These are phyloP conservation scores for Asbolus verrucosus DNA, from an alignment of 1,140 invertebrate species.

Conservation along the genomic window DNA sequence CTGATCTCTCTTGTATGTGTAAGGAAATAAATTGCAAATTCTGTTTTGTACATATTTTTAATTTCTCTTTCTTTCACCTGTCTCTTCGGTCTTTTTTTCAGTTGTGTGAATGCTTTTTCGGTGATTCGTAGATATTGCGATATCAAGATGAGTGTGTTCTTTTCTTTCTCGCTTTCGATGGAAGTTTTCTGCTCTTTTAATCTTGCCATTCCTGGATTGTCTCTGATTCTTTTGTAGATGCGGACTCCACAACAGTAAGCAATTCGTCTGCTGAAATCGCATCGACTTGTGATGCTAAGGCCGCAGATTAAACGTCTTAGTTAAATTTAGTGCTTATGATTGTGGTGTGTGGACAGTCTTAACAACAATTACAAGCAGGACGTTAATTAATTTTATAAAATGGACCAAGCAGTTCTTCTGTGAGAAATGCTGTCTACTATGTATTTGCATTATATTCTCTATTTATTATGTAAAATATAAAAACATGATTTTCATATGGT, in stretches of 20 bases:
- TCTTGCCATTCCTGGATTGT: constrained; percentile 40
- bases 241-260: constrained; percentile 27
- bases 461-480: constrained; percentile 49
- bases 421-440: constrained; percentile 42
- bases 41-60: background rate
- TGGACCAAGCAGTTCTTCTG: constrained; percentile 45
- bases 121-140: constrained; percentile 18
- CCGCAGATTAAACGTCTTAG: constrained; percentile 27
- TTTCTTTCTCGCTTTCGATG: too few species aligned
- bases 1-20: constrained; percentile 25
- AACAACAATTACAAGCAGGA: constrained; percentile 35
- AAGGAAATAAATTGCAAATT: constrained; percentile 20
- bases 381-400: constrained; percentile 33
- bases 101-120: background rate
- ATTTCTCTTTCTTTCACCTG: constrained; percentile 2
- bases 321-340: constrained; percentile 29
- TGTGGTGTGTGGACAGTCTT: constrained; percentile 39
- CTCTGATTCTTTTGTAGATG: constrained; percentile 42
- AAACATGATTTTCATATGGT: constrained; percentile 50
- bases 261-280: constrained; percentile 26
- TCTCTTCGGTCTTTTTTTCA: constrained; percentile 3
- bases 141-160: constrained; percentile 11
- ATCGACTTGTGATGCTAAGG: constrained; percentile 29
- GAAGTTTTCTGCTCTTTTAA: background rate
- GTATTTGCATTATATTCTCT: constrained; percentile 45